Percentiles rank a stretch among this genome's conserved stretches.
phyloP scores from a whole-genome alignment of 2,888 invertebrate genomes.

The Meliscaeva auricollis region DNA sequence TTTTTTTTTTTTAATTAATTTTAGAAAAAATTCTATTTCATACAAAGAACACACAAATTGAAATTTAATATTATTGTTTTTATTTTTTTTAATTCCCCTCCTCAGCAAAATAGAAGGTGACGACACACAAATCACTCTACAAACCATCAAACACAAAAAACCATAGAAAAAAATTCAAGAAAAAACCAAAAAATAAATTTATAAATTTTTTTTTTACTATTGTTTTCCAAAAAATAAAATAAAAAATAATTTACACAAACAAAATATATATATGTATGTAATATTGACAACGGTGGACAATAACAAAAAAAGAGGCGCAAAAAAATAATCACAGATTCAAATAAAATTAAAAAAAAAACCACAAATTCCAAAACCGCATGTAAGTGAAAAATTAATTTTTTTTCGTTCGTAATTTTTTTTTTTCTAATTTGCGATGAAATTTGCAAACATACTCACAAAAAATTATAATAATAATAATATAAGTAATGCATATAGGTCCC shows the following conservation, averaged over 20 bases:
- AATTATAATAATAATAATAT: conserved; percentile 40
- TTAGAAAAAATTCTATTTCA: conserved; percentile 1
- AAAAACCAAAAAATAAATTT: conserved; percentile 36
- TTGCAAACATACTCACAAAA: conserved; percentile 42
- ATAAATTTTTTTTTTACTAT: conserved; percentile 38
- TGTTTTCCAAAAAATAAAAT: conserved; percentile 39
- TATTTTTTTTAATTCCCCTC: conserved; percentile 8
- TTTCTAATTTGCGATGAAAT: conserved; percentile 43
- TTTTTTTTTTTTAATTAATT: background rate
- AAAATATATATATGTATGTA: conserved; percentile 52
- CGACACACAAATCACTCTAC: conserved; percentile 11
- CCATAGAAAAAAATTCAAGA: conserved; percentile 21
- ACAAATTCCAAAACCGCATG: conserved; percentile 50
- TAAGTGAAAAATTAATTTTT: background rate
- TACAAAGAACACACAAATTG: conserved; percentile 45
- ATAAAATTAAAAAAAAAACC: conserved; percentile 48
- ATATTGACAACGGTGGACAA: conserved; percentile 66
- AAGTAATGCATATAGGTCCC: conserved; percentile 75
- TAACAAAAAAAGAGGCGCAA: conserved; percentile 65
- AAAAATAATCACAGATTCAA: conserved; percentile 72
- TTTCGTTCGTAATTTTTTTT: background rate
- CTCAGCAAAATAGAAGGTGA: background rate
- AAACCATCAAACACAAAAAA: conserved; percentile 36
- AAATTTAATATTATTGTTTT: background rate
- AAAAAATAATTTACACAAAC: conserved; percentile 60